Evolutionary conservation across 2,113 vertebrate species (phyloP).

Genomic region (Tupaia tana): DNA sequence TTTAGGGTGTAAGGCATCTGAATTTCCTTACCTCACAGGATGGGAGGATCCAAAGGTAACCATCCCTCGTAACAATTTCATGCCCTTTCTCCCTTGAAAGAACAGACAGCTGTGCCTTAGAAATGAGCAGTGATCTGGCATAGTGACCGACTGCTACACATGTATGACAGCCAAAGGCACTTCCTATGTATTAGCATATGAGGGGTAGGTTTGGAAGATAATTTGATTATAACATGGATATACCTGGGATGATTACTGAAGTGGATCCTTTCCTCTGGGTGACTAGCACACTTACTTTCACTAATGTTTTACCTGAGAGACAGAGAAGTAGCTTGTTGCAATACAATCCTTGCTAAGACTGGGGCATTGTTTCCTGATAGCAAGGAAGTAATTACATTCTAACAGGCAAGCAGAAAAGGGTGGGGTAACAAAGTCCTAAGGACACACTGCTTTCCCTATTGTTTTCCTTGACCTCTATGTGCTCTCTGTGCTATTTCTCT

Average conservation of each 20-base stretch:
- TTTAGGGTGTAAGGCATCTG: not conserved
- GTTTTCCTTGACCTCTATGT: slow-evolving; percentile 68
- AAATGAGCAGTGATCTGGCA: not conserved
- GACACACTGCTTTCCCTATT: slow-evolving; percentile 79
- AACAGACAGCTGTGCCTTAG: not conserved
- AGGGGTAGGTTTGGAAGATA: not conserved
- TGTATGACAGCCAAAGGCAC: not conserved
- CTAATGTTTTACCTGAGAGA: not conserved
- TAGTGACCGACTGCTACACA: accelerated
- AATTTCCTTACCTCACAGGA: not conserved
- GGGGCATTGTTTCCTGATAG: not conserved
- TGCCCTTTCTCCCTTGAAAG: not conserved
- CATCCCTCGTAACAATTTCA: not conserved
- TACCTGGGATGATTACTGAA: not conserved
- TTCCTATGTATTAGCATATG: not conserved
- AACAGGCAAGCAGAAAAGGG: slow-evolving; percentile 79
- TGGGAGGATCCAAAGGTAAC: not conserved
- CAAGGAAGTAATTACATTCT: slow-evolving; percentile 71
- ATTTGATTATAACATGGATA: not conserved
- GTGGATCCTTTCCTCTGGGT: not conserved
- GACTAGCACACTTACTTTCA: not conserved
- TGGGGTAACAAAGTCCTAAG: slow-evolving; percentile 76
- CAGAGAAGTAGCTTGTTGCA: not conserved
- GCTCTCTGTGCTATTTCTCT: slow-evolving; percentile 45
- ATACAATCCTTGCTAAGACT: not conserved